Evolutionary conservation across 2,797 vertebrate genomes (phyloP).

Genomic region (Carcharodon carcharias): DNA sequence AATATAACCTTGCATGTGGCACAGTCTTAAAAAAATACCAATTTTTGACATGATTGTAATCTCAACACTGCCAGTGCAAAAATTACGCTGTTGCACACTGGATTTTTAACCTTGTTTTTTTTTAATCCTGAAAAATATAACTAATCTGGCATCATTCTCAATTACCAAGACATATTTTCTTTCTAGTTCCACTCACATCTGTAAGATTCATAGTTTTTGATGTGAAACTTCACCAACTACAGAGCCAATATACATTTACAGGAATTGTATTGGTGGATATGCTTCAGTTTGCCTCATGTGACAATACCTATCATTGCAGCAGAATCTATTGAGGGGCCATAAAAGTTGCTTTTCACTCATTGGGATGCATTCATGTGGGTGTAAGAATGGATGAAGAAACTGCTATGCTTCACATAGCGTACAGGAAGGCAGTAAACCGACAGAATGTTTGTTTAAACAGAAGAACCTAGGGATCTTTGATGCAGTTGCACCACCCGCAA

Average conservation of each 20-base stretch:
- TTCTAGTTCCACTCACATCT: not conserved
- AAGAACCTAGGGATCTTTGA: slow-evolving; percentile 30
- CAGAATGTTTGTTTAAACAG: slow-evolving; percentile 41
- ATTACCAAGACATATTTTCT: not conserved
- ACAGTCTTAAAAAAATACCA: not conserved
- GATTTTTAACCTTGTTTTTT: not conserved
- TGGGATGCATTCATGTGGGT: slow-evolving; percentile 46
- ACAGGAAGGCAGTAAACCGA: slow-evolving; percentile 39
- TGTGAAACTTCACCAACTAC: not conserved
- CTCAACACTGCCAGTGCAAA: not conserved
- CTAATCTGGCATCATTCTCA: slow-evolving; percentile 9
- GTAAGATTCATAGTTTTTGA: not conserved
- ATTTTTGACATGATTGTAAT: slow-evolving; percentile 4
- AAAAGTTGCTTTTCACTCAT: slow-evolving; percentile 42
- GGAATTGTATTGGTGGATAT: not conserved
- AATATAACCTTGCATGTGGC: not conserved
- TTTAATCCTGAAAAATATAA: slow-evolving; percentile 7
- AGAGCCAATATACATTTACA: not conserved
- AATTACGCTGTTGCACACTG: not conserved
- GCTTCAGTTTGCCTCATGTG: not conserved
- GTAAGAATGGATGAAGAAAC: slow-evolving; percentile 4
- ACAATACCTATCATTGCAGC: not conserved
- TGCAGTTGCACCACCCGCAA: not conserved
- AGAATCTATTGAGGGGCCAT: not conserved
- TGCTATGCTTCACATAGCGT: slow-evolving; percentile 35